A percentile compares a stretch with the other conserved stretches of the same genome.
Conservation (phyloP, 2,888 invertebrate genomes). For the Alloplasta piceator region DNA sequence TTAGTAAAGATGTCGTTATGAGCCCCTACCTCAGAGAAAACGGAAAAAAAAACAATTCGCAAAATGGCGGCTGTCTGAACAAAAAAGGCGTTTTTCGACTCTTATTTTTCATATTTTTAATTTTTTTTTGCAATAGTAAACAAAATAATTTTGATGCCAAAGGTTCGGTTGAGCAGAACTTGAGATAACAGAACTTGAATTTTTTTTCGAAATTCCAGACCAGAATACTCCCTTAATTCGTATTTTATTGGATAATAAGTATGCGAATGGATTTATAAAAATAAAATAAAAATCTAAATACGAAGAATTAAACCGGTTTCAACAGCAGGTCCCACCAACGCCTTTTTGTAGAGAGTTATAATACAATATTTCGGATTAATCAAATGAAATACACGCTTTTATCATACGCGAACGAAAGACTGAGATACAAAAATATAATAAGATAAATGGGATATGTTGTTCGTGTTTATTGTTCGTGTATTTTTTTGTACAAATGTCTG, state of each 20-base stretch:
- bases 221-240: slow-evolving; percentile 53
- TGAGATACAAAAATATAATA: slow-evolving; percentile 1
- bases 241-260: slow-evolving; percentile 26
- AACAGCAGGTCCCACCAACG: slow-evolving; percentile 23
- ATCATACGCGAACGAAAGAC: slow-evolving; percentile 4
- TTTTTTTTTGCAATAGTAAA: too few species aligned
- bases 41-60: too few species aligned
- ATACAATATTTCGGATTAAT: slow-evolving; percentile 37
- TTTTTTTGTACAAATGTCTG: slow-evolving; percentile 19
- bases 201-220: too few species aligned
- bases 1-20: too few species aligned
- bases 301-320: slow-evolving; percentile 47
- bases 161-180: too few species aligned
- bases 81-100: too few species aligned
- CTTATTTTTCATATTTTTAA: too few species aligned
- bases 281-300: slow-evolving; percentile 2
- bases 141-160: too few species aligned
- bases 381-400: slow-evolving; percentile 18
- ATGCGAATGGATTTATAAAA: slow-evolving; percentile 3
- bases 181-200: too few species aligned
- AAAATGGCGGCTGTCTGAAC: too few species aligned
- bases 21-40: too few species aligned
- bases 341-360: slow-evolving; percentile 21
- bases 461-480: neutral
- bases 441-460: slow-evolving; percentile 12